Base-by-base conservation (phyloP, 2,888 invertebrate species). In the Acrobeloides nanus region DNA sequence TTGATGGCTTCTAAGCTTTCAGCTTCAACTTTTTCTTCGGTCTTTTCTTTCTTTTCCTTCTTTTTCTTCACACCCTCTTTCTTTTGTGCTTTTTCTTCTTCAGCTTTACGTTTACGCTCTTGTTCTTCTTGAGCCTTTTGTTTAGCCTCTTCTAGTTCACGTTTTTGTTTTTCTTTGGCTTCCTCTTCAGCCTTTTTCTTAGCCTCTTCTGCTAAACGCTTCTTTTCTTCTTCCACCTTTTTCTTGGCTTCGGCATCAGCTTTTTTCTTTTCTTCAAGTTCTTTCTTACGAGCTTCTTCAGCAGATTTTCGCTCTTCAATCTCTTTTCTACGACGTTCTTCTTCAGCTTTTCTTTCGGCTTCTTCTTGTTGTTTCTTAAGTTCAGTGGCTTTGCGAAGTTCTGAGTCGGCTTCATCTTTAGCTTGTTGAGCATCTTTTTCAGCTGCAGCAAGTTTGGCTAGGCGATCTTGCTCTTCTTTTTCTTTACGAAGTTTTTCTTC, bases 241-340 rank as follows among this genome's bases (percentile, higher is more conserved):
- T 51, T 29, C 17, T 18, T 52, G n/a, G 55, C 40, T 1, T 37
- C 20, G 26, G 46, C 53, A 21, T 55, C 58, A n/a, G 34, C 55
- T 23, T 47, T 38, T 33, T 47, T 56, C 27, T 55, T 48, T 8
- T 46, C 51, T 8, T 57, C 57, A 5, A 35, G 7, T 38, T 51
- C 29, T n/a, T 48, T 40, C 15, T n/a, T n/a, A n/a, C n/a, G n/a
- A n/a, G n/a, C n/a, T 2, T 15, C 42, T 17, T 20, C 3, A 17
- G 38, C 20, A 15, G 17, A 20, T 23, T 46, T 46, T 2, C 52
- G 44, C 47, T 54, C 47, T 55, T 54, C 40, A 4, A 51, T 47
- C 29, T 54, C 51, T 43, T 53, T 53, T 35, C 62, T 3, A 46
- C 51, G 18, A 29, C 45, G 33, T 56, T 43, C 27, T 43, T 37